Percentiles rank a stretch among this genome's conserved stretches.
phyloP scores from a whole-genome alignment of 2,888 invertebrate species.

The Plemyria rubiginata region DNA sequence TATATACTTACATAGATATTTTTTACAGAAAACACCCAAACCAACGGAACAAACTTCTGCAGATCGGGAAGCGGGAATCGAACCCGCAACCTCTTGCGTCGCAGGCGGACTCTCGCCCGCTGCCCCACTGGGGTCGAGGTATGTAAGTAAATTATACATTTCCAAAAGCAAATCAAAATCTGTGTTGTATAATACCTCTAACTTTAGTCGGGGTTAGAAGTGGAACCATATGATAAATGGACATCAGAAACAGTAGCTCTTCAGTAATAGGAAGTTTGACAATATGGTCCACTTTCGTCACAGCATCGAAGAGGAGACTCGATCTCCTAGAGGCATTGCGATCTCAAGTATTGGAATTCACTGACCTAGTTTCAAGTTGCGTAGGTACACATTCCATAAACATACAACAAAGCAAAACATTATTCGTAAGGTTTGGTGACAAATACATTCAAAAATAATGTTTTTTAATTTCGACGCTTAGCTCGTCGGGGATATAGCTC shows the following conservation, averaged over 20 bases:
- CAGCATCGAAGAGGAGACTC: neutral
- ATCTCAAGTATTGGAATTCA: slow-evolving; percentile 4
- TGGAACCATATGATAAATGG: neutral
- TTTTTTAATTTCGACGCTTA: neutral
- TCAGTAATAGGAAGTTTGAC: neutral
- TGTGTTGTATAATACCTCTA: neutral
- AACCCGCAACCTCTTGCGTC: too few species aligned
- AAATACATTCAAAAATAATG: neutral
- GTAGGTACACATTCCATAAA: neutral
- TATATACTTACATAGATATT: too few species aligned
- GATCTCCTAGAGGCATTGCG: neutral
- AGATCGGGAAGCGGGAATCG: too few species aligned
- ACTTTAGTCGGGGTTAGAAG: neutral
- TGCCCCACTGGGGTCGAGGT: too few species aligned
- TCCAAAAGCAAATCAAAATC: too few species aligned
- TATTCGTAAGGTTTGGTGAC: too few species aligned
- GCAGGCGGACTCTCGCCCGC: too few species aligned
- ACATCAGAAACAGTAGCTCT: neutral
- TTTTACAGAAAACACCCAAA: too few species aligned
- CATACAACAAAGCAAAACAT: neutral
- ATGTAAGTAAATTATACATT: too few species aligned
- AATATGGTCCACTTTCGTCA: neutral
- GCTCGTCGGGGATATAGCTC: slow-evolving; percentile 16
- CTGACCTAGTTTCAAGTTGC: slow-evolving; percentile 1
- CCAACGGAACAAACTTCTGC: too few species aligned